Conservation (phyloP, 2,797 vertebrate species). For the Pangasius macronema region DNA sequence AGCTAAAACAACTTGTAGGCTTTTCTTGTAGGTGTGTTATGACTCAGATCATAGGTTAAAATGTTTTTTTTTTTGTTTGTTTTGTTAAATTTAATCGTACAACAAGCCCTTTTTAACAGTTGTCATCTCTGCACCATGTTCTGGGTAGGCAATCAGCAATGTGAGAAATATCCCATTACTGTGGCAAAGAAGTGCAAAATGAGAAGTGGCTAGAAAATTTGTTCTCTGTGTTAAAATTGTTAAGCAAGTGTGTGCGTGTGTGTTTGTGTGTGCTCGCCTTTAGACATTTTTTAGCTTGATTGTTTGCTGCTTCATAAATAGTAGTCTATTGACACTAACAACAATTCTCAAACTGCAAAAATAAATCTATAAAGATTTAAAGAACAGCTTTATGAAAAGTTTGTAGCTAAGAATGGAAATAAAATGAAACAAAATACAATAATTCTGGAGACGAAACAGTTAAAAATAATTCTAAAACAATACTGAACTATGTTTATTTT, state of each 20-base stretch:
- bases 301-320: background rate
- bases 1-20: background rate
- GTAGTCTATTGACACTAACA: background rate
- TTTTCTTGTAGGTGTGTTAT: background rate
- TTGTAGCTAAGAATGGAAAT: background rate
- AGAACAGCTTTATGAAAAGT: background rate
- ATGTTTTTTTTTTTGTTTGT: background rate
- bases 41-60: background rate
- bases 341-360: background rate
- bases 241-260: background rate
- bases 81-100: background rate
- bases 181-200: constrained; percentile 49
- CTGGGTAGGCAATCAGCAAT: constrained; percentile 29
- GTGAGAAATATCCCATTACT: constrained; percentile 53
- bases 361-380: background rate
- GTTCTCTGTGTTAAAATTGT: background rate
- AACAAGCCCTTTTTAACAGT: background rate
- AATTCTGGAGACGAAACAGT: background rate
- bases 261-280: background rate
- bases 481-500: background rate
- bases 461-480: background rate
- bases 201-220: constrained; percentile 34
- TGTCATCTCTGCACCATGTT: constrained; percentile 37
- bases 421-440: background rate
- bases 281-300: background rate